A percentile compares a stretch with the other conserved stretches of the same genome.
These are phyloP conservation scores for Cheilinus undulatus DNA, from an alignment of 2,113 vertebrate species.

Conservation along the genomic window DNA sequence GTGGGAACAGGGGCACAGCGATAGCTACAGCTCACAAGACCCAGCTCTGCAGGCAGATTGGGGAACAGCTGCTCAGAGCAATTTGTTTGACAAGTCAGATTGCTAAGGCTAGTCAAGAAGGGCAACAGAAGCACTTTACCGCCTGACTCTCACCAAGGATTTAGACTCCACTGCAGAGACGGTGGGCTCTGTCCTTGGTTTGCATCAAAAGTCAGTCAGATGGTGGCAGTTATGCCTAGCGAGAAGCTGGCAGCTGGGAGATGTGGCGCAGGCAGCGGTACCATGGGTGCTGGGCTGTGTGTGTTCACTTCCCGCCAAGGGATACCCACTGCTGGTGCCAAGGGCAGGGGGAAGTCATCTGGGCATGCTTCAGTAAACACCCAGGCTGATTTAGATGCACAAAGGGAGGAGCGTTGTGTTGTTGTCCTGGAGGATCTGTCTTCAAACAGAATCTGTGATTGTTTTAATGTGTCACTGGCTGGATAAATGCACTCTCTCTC, in stretches of 20 bases:
- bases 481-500: constrained; percentile 26
- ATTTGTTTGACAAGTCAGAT: constrained; percentile 75
- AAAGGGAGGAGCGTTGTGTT: constrained; percentile 38
- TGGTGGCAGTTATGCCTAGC: constrained; percentile 24
- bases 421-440: constrained; percentile 53
- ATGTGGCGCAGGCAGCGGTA: constrained; percentile 8
- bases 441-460: constrained; percentile 68
- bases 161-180: constrained; percentile 9
- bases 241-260: constrained; percentile 25
- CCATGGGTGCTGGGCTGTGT: constrained; percentile 31
- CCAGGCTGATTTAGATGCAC: constrained; percentile 57
- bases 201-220: constrained; percentile 23
- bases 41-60: constrained; percentile 73
- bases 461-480: constrained; percentile 63
- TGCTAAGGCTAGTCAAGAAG: constrained; percentile 45
- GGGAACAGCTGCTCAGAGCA: constrained; percentile 74
- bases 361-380: constrained; percentile 57
- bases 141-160: constrained; percentile 36
- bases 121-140: constrained; percentile 35
- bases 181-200: constrained; percentile 35
- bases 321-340: constrained; percentile 39
- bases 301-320: constrained; percentile 40
- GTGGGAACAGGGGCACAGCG: constrained; percentile 29
- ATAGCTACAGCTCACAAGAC: constrained; percentile 24
- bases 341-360: constrained; percentile 51